Evolutionary conservation across 1,140 invertebrate species (phyloP).

Genomic region (Drosophila lini): DNA sequence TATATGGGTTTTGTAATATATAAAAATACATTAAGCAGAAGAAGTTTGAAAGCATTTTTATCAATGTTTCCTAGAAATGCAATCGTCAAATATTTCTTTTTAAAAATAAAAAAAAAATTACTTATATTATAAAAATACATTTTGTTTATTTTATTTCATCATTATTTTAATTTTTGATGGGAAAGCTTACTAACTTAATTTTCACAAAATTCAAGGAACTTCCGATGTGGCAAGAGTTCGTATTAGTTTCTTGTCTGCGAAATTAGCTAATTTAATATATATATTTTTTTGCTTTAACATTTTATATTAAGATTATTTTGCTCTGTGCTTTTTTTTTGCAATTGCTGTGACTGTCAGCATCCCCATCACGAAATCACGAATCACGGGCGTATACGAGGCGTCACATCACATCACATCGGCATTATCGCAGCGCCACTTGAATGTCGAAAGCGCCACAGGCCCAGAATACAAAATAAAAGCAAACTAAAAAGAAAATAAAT

Average conservation of each 20-base stretch:
- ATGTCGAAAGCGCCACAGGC: constrained; percentile 40
- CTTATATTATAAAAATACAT: too few relatives aligned
- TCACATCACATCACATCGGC: constrained; percentile 26
- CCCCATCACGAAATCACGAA: constrained; percentile 13
- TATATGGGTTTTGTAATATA: not conserved
- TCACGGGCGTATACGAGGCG: constrained; percentile 18
- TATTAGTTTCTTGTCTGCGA: not conserved
- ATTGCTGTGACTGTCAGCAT: constrained; percentile 24
- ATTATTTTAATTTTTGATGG: too few relatives aligned
- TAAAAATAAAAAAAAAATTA: too few relatives aligned
- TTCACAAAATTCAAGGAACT: too few relatives aligned
- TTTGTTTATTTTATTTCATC: too few relatives aligned
- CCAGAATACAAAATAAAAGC: not conserved
- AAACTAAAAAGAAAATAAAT: not conserved
- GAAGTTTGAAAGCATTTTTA: too few relatives aligned
- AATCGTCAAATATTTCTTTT: too few relatives aligned
- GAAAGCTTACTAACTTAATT: too few relatives aligned
- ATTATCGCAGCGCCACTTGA: constrained; percentile 45
- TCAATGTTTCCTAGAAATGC: too few relatives aligned
- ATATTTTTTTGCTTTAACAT: too few relatives aligned
- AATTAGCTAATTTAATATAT: not conserved
- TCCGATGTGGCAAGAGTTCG: too few relatives aligned
- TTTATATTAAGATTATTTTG: not conserved
- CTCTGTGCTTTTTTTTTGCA: not conserved
- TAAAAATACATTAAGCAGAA: too few relatives aligned